Evolutionary conservation across 2,888 invertebrate genomes (phyloP).

Genomic region (Cybosia mesomella): DNA sequence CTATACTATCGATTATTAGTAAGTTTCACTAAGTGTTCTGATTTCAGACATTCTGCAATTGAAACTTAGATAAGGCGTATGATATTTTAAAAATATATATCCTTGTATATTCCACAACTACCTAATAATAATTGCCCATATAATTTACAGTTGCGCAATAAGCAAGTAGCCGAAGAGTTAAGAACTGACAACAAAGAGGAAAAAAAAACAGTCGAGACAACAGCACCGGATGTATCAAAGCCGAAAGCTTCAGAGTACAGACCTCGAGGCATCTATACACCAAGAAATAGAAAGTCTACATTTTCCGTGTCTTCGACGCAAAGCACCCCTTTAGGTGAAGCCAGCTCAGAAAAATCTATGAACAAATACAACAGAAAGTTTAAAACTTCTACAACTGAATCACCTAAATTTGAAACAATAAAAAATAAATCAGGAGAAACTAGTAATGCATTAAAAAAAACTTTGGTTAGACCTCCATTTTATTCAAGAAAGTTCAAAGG

Average conservation of each 20-base stretch:
- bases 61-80: background rate
- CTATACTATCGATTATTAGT: background rate
- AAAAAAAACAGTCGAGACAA: slow-evolving; percentile 50
- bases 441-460: slow-evolving; percentile 62
- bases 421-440: slow-evolving; percentile 62
- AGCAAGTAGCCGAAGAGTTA: slow-evolving; percentile 61
- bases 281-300: slow-evolving; percentile 67
- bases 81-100: background rate
- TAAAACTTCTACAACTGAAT: slow-evolving; percentile 65
- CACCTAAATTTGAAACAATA: slow-evolving; percentile 56
- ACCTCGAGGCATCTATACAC: slow-evolving; percentile 66
- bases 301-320: slow-evolving; percentile 59
- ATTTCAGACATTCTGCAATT: background rate
- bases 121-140: slow-evolving; percentile 10
- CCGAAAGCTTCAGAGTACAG: slow-evolving; percentile 63
- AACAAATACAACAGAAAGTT: slow-evolving; percentile 78
- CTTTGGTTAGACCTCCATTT: slow-evolving; percentile 65
- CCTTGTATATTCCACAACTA: background rate
- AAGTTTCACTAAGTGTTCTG: background rate
- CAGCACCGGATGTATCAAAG: slow-evolving; percentile 54
- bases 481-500: slow-evolving; percentile 66
- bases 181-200: slow-evolving; percentile 55
- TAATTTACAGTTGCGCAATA: slow-evolving; percentile 72
- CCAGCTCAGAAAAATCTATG: slow-evolving; percentile 60
- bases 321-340: slow-evolving; percentile 38